Conservation (phyloP, 2,888 invertebrate species). For the Junonia oenone region DNA sequence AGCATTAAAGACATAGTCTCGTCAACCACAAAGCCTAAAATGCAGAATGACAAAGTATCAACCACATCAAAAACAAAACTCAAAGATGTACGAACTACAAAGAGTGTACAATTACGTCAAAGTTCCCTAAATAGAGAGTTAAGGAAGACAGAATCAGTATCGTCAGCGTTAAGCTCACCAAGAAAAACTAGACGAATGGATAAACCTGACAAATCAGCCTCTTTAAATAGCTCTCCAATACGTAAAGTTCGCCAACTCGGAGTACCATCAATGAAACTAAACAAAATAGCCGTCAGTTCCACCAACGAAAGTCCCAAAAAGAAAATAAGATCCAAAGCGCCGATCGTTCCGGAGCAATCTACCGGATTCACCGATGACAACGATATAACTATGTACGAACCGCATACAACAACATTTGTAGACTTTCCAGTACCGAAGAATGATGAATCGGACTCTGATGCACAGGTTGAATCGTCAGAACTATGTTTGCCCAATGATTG, state of each 20-base stretch:
- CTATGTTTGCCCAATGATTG: constrained; percentile 69
- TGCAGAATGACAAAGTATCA: constrained; percentile 54
- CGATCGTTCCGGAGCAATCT: constrained; percentile 46
- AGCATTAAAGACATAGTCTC: constrained; percentile 54
- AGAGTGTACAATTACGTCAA: constrained; percentile 59
- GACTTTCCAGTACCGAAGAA: constrained; percentile 59
- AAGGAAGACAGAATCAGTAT: constrained; percentile 54
- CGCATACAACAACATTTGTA: constrained; percentile 64
- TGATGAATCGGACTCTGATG: constrained; percentile 68
- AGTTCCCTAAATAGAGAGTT: constrained; percentile 64
- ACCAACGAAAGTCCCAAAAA: constrained; percentile 66
- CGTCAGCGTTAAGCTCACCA: constrained; percentile 64
- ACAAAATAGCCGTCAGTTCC: constrained; percentile 51
- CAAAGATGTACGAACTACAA: constrained; percentile 58
- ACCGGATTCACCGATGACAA: constrained; percentile 56
- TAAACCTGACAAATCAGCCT: constrained; percentile 67
- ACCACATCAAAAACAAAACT: constrained; percentile 49
- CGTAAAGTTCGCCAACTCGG: constrained; percentile 70
- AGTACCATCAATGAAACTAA: constrained; percentile 49
- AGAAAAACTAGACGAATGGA: constrained; percentile 69
- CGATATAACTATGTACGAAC: constrained; percentile 73
- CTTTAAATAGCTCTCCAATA: constrained; percentile 69
- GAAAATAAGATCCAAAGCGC: constrained; percentile 52
- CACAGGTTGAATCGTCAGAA: constrained; percentile 61
- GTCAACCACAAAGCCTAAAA: constrained; percentile 47